These are phyloP conservation scores for Dryocosmus kuriphilus DNA, from an alignment of 2,888 invertebrate species.

Conservation along the genomic window DNA sequence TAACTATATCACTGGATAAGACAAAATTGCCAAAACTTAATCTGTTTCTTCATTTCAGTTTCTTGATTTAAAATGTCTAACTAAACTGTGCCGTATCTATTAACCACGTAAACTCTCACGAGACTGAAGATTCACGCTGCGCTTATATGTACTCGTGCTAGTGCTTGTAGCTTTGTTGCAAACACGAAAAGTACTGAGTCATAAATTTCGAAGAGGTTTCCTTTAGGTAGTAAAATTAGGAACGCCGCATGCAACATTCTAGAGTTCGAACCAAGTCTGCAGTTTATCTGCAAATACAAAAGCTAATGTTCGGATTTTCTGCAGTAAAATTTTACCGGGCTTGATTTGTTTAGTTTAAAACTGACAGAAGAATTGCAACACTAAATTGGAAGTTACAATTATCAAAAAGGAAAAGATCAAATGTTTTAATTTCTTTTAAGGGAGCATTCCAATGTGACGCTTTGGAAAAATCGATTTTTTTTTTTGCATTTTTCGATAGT, in stretches of 20 bases:
- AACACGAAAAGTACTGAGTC: constrained; percentile 13
- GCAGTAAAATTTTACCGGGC: background rate
- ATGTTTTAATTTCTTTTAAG: no score
- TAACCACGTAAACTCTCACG: background rate
- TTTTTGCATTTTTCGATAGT: no score
- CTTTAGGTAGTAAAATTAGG: constrained; percentile 17
- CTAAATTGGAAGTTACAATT: background rate
- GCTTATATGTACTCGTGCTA: constrained; percentile 1
- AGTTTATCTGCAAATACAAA: background rate
- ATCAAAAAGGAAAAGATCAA: background rate
- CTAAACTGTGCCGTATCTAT: background rate
- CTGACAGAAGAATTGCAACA: background rate
- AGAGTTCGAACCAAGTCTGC: background rate
- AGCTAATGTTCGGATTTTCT: background rate
- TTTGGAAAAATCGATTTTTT: no score
- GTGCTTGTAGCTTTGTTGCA: constrained; percentile 1
- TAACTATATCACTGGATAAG: background rate
- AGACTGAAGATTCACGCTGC: background rate
- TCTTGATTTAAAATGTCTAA: background rate
- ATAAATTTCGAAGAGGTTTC: constrained; percentile 15
- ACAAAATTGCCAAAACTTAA: background rate
- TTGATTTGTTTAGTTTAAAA: background rate
- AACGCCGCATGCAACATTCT: background rate
- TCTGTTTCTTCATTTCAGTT: background rate
- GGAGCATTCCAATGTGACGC: no score